A percentile compares a stretch with the other conserved stretches of the same genome.
These are phyloP conservation scores for Diploptera punctata DNA, from an alignment of 2,888 invertebrate species.

Conservation along the genomic window DNA sequence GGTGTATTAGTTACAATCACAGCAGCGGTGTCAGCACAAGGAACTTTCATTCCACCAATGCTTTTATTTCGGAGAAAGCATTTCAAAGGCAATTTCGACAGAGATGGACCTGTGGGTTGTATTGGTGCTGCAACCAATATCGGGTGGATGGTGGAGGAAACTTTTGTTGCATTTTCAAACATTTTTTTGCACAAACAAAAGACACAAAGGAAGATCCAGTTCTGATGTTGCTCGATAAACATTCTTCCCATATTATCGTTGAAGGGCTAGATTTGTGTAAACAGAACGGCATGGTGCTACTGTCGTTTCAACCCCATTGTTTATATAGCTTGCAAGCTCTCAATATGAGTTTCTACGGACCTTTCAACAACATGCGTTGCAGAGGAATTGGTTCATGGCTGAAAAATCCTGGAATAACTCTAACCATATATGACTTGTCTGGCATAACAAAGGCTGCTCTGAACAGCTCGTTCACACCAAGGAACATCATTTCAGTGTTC, in stretches of 20 bases:
- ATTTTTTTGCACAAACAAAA: not conserved
- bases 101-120: not conserved
- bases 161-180: not conserved
- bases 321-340: conserved; percentile 25
- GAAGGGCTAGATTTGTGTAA: not conserved
- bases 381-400: no score
- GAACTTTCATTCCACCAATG: not conserved
- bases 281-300: not conserved
- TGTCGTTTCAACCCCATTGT: conserved; percentile 19
- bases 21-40: not conserved
- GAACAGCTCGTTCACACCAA: no score
- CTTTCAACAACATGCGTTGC: conserved; percentile 24
- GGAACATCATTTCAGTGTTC: no score
- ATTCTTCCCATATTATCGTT: not conserved
- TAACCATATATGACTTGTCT: no score
- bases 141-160: not conserved
- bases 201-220: not conserved
- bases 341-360: conserved; percentile 29
- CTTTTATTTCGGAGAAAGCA: no score
- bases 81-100: not conserved
- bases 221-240: not conserved
- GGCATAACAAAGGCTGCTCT: no score
- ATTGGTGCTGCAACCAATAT: not conserved
- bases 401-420: no score
- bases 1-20: not conserved